Evolutionary conservation across 1,140 invertebrate genomes (phyloP).

Genomic region (Nebria ingens): DNA sequence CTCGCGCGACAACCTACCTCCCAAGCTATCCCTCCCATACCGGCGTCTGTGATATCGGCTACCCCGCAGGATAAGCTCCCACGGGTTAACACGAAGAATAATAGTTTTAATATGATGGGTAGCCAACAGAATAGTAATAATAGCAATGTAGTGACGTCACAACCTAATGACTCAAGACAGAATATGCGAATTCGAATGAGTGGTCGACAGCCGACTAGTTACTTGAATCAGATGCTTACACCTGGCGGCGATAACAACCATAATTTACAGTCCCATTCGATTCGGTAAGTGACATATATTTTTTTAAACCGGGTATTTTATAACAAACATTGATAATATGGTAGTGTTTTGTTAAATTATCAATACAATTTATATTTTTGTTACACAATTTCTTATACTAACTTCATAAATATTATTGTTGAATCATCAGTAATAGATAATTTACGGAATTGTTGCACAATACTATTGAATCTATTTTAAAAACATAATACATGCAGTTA

Average conservation of each 20-base stretch:
- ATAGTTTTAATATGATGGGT: constrained; percentile 15
- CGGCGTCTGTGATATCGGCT: constrained; percentile 52
- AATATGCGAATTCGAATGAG: constrained; percentile 15
- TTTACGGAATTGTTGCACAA: too few relatives aligned
- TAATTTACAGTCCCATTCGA: constrained; percentile 16
- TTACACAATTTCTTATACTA: too few relatives aligned
- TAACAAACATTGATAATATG: too few relatives aligned
- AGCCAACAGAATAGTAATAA: constrained; percentile 19
- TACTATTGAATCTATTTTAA: too few relatives aligned
- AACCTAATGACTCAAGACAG: constrained; percentile 29
- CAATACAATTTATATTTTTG: too few relatives aligned
- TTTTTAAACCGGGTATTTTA: too few relatives aligned
- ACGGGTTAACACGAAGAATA: constrained; percentile 29
- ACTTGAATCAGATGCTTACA: constrained; percentile 27
- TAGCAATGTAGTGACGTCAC: constrained; percentile 33
- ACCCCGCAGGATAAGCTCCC: constrained; percentile 52
- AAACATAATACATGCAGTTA: too few relatives aligned
- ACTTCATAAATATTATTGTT: too few relatives aligned
- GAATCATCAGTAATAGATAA: too few relatives aligned
- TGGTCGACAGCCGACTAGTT: constrained; percentile 21
- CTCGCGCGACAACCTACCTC: constrained; percentile 68
- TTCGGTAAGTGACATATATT: too few relatives aligned
- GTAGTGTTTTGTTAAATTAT: too few relatives aligned
- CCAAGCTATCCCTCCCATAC: constrained; percentile 52
- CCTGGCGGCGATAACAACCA: constrained; percentile 16